Evolutionary conservation across 2,113 vertebrate species (phyloP), one percentile per base, ranked within the genome.

Genomic region (Carassius carassius): DNA sequence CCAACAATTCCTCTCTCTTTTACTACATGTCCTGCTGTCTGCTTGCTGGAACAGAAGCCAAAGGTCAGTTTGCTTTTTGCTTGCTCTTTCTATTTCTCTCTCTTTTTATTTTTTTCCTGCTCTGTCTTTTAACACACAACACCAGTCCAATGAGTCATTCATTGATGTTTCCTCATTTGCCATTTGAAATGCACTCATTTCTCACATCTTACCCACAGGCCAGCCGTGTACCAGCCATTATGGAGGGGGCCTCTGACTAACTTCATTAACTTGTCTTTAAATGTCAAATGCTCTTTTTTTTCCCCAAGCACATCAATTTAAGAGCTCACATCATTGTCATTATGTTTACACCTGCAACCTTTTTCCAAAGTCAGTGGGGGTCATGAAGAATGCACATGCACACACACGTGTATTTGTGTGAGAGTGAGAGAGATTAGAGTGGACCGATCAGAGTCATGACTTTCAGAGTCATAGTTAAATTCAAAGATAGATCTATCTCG

Each of bases 1-100:
- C 82, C 35, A 82, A 25, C 83, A 75, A 29, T 60, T 83, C 60
- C 78, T 72, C 51, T 80, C 47, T 78, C 41, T 81, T 21, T 44
- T 54, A 84, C 84, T 90, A 81, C 73, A 88, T 90, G 84, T 37
- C 78, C 82, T 58, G 44, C 81, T 90, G 63, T 78, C 81, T 81
- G 65, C 79, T 90, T 87, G 16, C 87, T 83, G 91, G 82, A 92
- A 60, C 91, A 93, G 93, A 94, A 91, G 91, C 86, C 41, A 94
- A 92, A 93, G 93, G 93, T 94, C 81, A 92, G 92, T 93, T 67
- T 77, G 23, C 47, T 49, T 63, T 54, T 51, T n/a, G 44, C 47
- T 67, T 81, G 67, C 54, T 69, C 67, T 60, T 60, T 60, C 56
- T 19, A 60, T 60, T n/a, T 60, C 56, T 41, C 19, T 47, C 35